Percentiles rank a stretch among this genome's conserved stretches.
These are phyloP conservation scores for Lutjanus erythropterus DNA, from an alignment of 2,113 vertebrate genomes.

Conservation along the genomic window DNA sequence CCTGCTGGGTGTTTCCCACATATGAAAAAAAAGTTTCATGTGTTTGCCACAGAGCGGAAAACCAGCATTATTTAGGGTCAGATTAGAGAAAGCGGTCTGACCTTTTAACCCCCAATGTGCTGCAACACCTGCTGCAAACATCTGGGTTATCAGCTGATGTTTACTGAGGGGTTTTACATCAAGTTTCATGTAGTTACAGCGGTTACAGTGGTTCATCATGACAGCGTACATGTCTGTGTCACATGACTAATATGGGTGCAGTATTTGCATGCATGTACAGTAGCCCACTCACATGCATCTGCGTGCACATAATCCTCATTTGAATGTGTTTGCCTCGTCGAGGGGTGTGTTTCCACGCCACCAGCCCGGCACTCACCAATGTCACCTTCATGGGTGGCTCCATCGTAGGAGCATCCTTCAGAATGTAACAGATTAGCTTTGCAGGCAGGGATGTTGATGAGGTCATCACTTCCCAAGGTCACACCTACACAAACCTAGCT, in stretches of 20 bases:
- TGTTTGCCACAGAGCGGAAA: neutral
- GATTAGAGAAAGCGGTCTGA: conserved; percentile 40
- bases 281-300: conserved; percentile 1
- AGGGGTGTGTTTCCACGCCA: conserved; percentile 56
- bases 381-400: conserved; percentile 84
- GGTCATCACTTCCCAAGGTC: conserved; percentile 84
- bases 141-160: conserved; percentile 11
- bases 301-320: conserved; percentile 34
- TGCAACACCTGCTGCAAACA: conserved; percentile 59
- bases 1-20: neutral
- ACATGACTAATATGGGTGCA: neutral
- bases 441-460: conserved; percentile 82
- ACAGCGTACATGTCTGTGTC: neutral
- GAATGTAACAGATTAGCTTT: conserved; percentile 83
- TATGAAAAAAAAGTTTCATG: neutral
- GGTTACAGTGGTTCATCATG: neutral
- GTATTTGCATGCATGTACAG: conserved; percentile 41
- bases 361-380: conserved; percentile 68
- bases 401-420: conserved; percentile 80
- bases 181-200: conserved; percentile 21
- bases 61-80: conserved; percentile 37
- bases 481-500: conserved; percentile 70
- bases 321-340: conserved; percentile 46
- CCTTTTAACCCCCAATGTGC: conserved; percentile 12
- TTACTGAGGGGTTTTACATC: neutral